phyloP scores from a whole-genome alignment of 1,140 invertebrate genomes.

The Drosophila takahashii region DNA sequence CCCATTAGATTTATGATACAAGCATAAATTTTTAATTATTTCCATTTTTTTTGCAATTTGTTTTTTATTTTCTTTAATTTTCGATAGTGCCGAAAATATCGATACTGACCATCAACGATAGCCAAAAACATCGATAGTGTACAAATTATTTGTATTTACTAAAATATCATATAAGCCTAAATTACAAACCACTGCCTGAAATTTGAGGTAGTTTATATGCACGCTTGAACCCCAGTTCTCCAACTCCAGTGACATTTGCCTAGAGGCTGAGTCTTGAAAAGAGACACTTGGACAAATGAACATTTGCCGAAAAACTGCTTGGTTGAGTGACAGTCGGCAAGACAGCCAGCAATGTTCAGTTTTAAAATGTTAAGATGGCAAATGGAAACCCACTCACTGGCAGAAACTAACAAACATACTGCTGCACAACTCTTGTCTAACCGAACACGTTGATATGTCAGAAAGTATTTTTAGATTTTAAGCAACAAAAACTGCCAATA shows the following conservation, averaged over 20 bases:
- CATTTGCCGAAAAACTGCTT: slow-evolving; percentile 68
- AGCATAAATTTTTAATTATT: too few relatives aligned
- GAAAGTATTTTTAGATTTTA: slow-evolving; percentile 78
- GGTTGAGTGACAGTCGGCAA: slow-evolving; percentile 77
- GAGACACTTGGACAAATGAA: slow-evolving; percentile 72
- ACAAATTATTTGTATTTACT: too few relatives aligned
- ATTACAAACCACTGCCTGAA: too few relatives aligned
- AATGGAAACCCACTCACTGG: slow-evolving; percentile 45
- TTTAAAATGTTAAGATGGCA: slow-evolving; percentile 78
- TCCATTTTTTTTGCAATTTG: too few relatives aligned
- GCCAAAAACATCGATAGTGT: too few relatives aligned
- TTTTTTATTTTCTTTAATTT: too few relatives aligned
- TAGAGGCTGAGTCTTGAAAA: slow-evolving; percentile 27
- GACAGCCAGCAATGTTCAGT: slow-evolving; percentile 81
- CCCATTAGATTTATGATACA: too few relatives aligned
- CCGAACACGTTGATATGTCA: slow-evolving; percentile 75
- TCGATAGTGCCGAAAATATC: too few relatives aligned
- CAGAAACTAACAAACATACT: slow-evolving; percentile 27
- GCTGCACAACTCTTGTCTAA: slow-evolving; percentile 52
- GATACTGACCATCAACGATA: too few relatives aligned
- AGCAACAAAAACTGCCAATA: slow-evolving; percentile 79
- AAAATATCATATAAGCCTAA: too few relatives aligned
- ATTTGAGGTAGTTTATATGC: too few relatives aligned
- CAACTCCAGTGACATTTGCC: slow-evolving; percentile 31
- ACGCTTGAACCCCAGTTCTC: slow-evolving; percentile 7